phyloP scores from a whole-genome alignment of 2,888 invertebrate species.

The Charanyca ferruginea region DNA sequence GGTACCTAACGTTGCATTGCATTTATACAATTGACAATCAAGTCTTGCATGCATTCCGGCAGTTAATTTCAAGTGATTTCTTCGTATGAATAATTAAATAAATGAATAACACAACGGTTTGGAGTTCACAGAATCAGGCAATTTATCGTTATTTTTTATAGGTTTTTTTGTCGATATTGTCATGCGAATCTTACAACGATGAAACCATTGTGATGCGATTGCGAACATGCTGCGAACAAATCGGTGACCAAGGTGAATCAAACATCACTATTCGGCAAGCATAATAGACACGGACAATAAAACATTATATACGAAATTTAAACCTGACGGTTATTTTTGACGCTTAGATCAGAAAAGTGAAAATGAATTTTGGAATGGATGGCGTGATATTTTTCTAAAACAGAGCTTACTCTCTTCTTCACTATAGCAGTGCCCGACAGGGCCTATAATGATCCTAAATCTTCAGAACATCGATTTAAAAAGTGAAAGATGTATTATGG shows the following conservation, averaged over 20 bases:
- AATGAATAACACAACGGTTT: conserved; percentile 20
- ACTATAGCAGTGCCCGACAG: too few relatives aligned
- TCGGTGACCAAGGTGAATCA: conserved; percentile 20
- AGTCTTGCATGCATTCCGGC: conserved; percentile 35
- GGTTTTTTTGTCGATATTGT: conserved; percentile 12
- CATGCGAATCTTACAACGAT: conserved; percentile 17
- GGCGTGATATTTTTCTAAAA: too few relatives aligned
- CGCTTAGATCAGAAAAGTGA: too few relatives aligned
- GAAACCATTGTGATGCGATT: conserved; percentile 34
- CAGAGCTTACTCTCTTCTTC: too few relatives aligned
- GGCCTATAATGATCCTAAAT: too few relatives aligned
- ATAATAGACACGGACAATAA: too few relatives aligned
- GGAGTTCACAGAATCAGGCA: conserved; percentile 40
- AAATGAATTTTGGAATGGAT: too few relatives aligned
- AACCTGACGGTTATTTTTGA: too few relatives aligned
- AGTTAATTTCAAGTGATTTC: conserved; percentile 37
- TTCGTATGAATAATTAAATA: conserved; percentile 36
- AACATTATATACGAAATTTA: too few relatives aligned
- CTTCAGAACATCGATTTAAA: too few relatives aligned
- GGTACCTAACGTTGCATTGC: conserved; percentile 15
- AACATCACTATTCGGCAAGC: too few relatives aligned
- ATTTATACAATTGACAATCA: conserved; percentile 22
- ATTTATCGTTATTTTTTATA: conserved; percentile 30
- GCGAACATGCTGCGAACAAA: conserved; percentile 4
- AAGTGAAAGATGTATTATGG: too few relatives aligned